These are phyloP conservation scores for Lepus europaeus DNA, from an alignment of 2,113 vertebrate genomes.

Conservation along the genomic window DNA sequence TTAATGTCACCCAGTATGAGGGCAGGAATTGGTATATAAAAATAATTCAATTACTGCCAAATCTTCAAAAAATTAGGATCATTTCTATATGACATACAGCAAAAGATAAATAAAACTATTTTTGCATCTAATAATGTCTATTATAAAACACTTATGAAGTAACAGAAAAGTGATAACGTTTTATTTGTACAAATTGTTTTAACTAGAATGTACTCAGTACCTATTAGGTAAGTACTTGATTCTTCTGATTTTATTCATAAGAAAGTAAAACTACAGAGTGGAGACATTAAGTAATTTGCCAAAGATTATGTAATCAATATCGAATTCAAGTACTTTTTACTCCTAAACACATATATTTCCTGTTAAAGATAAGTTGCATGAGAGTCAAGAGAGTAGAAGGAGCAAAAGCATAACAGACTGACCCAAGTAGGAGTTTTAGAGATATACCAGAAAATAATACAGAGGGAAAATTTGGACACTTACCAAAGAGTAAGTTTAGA, in stretches of 20 bases:
- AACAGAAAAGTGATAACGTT: neutral
- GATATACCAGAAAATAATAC: neutral
- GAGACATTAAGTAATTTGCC: neutral
- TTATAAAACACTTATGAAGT: neutral
- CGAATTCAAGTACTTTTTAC: neutral
- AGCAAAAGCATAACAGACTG: neutral
- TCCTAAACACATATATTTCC: neutral
- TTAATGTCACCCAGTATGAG: neutral
- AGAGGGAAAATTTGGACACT: neutral
- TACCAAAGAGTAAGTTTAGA: neutral
- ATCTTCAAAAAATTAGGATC: neutral
- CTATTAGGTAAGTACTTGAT: neutral
- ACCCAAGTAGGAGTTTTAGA: neutral
- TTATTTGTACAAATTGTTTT: neutral
- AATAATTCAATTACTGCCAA: neutral
- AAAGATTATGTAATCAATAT: neutral
- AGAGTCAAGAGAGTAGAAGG: neutral
- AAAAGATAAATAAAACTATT: neutral
- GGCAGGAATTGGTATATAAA: neutral
- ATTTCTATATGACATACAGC: neutral
- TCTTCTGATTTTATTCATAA: neutral
- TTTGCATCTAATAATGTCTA: too few relatives aligned
- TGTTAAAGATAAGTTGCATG: neutral
- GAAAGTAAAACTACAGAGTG: neutral
- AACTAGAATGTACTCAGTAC: neutral